Evolutionary conservation across 2,113 vertebrate species (phyloP).

Genomic region (Hyaena hyaena): DNA sequence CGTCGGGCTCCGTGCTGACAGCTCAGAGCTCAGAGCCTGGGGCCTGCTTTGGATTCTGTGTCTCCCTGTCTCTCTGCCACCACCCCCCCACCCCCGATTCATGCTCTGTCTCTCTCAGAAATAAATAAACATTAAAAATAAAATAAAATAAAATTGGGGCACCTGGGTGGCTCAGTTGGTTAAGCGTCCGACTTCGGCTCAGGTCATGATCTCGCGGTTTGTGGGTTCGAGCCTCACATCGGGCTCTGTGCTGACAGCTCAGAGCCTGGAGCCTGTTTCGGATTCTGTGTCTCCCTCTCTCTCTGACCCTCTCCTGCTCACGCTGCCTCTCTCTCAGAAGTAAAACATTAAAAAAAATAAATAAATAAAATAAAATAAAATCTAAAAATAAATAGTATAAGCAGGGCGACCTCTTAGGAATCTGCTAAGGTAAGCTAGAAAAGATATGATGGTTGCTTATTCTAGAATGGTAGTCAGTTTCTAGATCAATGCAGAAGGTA

Average conservation of each 20-base stretch:
- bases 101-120: not conserved
- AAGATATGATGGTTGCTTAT: not conserved
- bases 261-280: too few species aligned
- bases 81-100: too few species aligned
- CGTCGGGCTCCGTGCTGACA: not conserved
- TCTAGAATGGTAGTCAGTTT: not conserved
- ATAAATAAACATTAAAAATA: not conserved
- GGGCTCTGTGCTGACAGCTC: too few species aligned
- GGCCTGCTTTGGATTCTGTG: too few species aligned
- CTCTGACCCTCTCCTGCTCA: too few species aligned
- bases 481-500: not conserved
- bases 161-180: too few species aligned
- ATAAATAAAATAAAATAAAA: not conserved
- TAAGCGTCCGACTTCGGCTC: too few species aligned
- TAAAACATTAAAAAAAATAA: not conserved
- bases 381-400: not conserved
- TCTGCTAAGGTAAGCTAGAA: not conserved
- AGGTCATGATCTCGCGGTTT: too few species aligned
- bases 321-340: not conserved
- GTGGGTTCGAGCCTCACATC: too few species aligned
- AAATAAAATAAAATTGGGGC: not conserved
- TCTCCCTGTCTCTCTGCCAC: not conserved
- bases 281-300: too few species aligned
- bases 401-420: not conserved
- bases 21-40: not conserved